Evolutionary conservation across 2,888 invertebrate species (phyloP).

Genomic region (Scrobipalpa atriplicella): DNA sequence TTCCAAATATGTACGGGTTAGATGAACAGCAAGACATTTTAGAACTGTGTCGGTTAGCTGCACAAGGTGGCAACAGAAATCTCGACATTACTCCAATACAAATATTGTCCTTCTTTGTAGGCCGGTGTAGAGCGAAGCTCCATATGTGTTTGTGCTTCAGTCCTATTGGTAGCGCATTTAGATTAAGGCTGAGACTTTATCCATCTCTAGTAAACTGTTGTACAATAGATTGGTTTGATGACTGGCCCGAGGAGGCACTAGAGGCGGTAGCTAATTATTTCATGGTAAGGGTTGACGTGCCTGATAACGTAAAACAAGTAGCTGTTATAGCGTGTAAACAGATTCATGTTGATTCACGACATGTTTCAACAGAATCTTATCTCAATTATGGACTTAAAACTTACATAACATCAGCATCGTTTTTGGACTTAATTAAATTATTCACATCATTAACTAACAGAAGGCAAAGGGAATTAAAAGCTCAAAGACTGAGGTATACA

Average conservation of each 20-base stretch:
- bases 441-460: conserved; percentile 87
- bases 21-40: conserved; percentile 94
- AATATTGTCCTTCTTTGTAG: conserved; percentile 88
- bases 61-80: conserved; percentile 90
- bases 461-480: conserved; percentile 88
- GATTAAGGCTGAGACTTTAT: conserved; percentile 88
- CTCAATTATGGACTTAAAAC: conserved; percentile 86
- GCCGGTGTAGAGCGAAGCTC: conserved; percentile 89
- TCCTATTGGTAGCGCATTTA: conserved; percentile 92
- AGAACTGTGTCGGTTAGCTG: conserved; percentile 87
- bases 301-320: conserved; percentile 84
- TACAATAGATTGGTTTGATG: conserved; percentile 95
- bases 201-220: conserved; percentile 94
- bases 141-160: conserved; percentile 93
- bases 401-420: conserved; percentile 93
- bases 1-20: conserved; percentile 91
- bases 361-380: conserved; percentile 84
- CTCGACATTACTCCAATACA: conserved; percentile 91
- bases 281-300: conserved; percentile 89
- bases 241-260: conserved; percentile 94
- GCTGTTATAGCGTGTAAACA: conserved; percentile 92
- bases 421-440: conserved; percentile 90
- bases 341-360: conserved; percentile 91
- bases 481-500: conserved; percentile 89
- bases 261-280: conserved; percentile 91